A percentile compares a stretch with the other conserved stretches of the same genome.
Evolutionary conservation across 2,797 vertebrate species (phyloP).

Genomic region (Craterocephalus amniculus): DNA sequence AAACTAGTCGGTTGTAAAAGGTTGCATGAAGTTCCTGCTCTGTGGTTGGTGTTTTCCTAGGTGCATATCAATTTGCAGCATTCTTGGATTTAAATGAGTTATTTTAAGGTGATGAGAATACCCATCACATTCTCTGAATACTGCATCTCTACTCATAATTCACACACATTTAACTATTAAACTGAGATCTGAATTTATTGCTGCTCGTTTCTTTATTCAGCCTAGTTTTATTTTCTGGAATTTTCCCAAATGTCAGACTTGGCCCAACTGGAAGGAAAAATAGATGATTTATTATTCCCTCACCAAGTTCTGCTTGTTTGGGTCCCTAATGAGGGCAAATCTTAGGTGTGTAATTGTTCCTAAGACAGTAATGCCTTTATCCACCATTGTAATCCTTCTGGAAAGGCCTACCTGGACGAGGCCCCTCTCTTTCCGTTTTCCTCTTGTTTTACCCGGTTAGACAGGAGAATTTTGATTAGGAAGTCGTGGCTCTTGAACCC

Average conservation of each 20-base stretch:
- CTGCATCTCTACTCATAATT: neutral
- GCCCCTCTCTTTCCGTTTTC: conserved; percentile 67
- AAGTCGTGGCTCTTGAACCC: conserved; percentile 75
- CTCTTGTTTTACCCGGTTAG: conserved; percentile 74
- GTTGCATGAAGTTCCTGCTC: neutral
- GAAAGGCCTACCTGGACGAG: conserved; percentile 59
- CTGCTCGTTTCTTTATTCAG: conserved; percentile 1
- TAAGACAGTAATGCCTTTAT: conserved; percentile 52
- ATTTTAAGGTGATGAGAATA: neutral
- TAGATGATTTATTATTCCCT: conserved; percentile 41
- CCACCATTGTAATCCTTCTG: conserved; percentile 46
- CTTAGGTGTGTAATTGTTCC: conserved; percentile 38
- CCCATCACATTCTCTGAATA: neutral
- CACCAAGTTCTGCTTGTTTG: conserved; percentile 36
- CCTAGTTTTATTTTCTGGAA: conserved; percentile 21
- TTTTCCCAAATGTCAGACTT: conserved; percentile 27
- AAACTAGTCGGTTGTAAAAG: neutral
- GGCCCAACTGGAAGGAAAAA: conserved; percentile 30
- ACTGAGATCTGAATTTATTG: neutral
- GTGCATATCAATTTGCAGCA: neutral
- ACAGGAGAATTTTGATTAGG: conserved; percentile 77
- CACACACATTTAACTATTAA: neutral
- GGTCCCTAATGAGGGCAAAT: conserved; percentile 46
- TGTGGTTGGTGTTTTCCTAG: neutral
- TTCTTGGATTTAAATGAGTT: neutral